Evolutionary conservation across 2,113 vertebrate species (phyloP), one percentile per base, ranked within the genome.

Genomic region (Carettochelys insculpta): DNA sequence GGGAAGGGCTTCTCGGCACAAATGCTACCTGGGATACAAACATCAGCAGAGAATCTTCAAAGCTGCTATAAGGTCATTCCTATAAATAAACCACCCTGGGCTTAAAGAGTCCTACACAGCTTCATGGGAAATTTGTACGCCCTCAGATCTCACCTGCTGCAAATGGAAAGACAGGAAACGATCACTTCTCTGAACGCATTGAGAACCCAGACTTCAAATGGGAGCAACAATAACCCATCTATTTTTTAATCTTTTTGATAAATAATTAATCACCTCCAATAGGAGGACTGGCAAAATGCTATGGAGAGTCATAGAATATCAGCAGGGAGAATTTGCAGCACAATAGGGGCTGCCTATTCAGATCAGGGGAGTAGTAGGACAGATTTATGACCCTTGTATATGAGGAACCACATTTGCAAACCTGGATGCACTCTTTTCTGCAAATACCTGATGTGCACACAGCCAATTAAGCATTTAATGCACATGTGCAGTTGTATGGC

Each of bases 61-160:
- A 94, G 95, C 45, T 79, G 54, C 1, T 1, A 11, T 56, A 93
- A 96, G 95, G 94, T 92, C 94, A 93, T 52, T 79, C 43, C 94
- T 96, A 94, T 97, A 92, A 97, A 97, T 94, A 96, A 96, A 92
- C 83, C 88, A 95, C 86, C 71, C 75, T 2, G 4, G 53, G 80
- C 81, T 80, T 2, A 19, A 95, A 85, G 22, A 92, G 80, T 45
- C 92, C 45, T 5, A 1, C 0, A 0, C 86, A 91, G 76, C 88
- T 95, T 87, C 91, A 86, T 0, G 1, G 87, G 90, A 58, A 92
- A 85, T 2, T 6, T 1, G 3, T 71, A 61, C 48, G 81, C 85
- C 1, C 0, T 71, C 83, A 84, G 58, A 84, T 5, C 19, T 61
- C 71, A 82, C 75, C 71, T 73, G 0, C 51, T n/a, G 68, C 81